A percentile compares a stretch with the other conserved stretches of the same genome.
Evolutionary conservation across 1,140 invertebrate species (phyloP).

Genomic region (Oncopodura yosiiana): DNA sequence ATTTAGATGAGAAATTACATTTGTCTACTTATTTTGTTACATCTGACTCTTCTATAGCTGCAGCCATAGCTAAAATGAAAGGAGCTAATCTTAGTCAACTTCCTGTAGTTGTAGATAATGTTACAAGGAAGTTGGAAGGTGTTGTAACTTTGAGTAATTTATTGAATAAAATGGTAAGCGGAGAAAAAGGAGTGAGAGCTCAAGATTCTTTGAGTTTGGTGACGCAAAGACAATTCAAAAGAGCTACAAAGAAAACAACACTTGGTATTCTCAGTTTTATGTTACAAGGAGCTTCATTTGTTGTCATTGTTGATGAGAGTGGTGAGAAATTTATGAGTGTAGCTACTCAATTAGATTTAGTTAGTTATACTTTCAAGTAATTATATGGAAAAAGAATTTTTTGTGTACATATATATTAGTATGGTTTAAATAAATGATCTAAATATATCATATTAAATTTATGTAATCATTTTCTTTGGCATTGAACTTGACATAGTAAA

Average conservation of each 20-base stretch:
- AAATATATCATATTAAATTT: too few species aligned
- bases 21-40: slow-evolving; percentile 44
- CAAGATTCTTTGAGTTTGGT: slow-evolving; percentile 54
- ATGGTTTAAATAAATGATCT: too few species aligned
- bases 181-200: slow-evolving; percentile 49
- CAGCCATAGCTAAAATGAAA: slow-evolving; percentile 58
- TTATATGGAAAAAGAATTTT: too few species aligned
- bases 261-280: slow-evolving; percentile 64
- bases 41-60: slow-evolving; percentile 49
- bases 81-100: slow-evolving; percentile 56
- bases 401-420: too few species aligned
- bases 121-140: slow-evolving; percentile 54
- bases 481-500: too few species aligned
- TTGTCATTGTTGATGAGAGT: slow-evolving; percentile 18
- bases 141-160: slow-evolving; percentile 62
- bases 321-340: slow-evolving; percentile 3
- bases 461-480: too few species aligned
- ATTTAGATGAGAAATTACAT: slow-evolving; percentile 49
- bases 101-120: slow-evolving; percentile 55
- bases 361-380: too few species aligned
- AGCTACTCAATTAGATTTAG: too few species aligned
- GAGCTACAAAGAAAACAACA: slow-evolving; percentile 52
- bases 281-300: slow-evolving; percentile 47
- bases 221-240: slow-evolving; percentile 61
- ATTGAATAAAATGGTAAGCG: slow-evolving; percentile 58